A percentile compares a stretch with the other conserved stretches of the same genome.
Evolutionary conservation across 2,888 invertebrate species (phyloP).

Genomic region (Hartigia nigra): DNA sequence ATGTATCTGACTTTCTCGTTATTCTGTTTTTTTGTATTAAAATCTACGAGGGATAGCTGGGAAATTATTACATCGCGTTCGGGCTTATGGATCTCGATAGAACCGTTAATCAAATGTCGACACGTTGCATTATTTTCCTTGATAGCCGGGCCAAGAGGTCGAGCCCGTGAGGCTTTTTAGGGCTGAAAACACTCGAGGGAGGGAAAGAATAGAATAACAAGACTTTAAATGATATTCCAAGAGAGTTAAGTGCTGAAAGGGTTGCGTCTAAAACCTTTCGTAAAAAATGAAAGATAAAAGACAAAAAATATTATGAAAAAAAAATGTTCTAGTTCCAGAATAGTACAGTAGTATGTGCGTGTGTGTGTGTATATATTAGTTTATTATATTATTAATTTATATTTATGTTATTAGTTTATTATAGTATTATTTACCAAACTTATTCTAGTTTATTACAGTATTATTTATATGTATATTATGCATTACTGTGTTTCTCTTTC

Average conservation of each 20-base stretch:
- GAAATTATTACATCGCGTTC: background rate
- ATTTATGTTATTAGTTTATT: no score
- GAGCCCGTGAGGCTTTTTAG: background rate
- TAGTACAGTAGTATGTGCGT: no score
- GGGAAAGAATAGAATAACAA: background rate
- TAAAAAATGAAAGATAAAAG: background rate
- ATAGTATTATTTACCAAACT: no score
- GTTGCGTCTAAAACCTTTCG: background rate
- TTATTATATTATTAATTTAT: no score
- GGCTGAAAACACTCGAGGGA: background rate
- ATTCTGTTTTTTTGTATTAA: background rate
- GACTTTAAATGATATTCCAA: background rate
- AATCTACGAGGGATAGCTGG: background rate
- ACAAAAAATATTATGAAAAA: background rate
- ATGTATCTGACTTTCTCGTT: background rate
- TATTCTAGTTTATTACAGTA: no score
- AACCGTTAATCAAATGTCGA: background rate
- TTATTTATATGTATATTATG: no score
- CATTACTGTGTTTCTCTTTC: background rate
- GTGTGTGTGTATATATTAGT: no score
- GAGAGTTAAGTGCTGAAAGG: background rate
- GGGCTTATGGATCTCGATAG: background rate
- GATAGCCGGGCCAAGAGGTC: background rate
- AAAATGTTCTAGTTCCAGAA: no score
- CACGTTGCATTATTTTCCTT: background rate